Evolutionary conservation across 2,113 vertebrate genomes (phyloP).

Genomic region (Alethe diademata): DNA sequence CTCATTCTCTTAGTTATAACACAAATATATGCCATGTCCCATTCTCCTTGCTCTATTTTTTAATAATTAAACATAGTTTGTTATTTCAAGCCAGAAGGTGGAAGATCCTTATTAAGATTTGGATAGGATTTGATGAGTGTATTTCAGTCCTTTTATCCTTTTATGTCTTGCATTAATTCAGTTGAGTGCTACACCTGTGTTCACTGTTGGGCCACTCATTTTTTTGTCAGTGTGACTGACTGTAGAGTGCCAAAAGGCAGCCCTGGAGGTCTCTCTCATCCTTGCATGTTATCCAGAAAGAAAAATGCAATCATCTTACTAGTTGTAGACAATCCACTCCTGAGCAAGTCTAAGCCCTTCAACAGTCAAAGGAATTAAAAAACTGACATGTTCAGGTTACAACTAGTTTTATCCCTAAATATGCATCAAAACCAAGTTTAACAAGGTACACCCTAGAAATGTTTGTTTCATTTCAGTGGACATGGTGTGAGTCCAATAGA

Average conservation of each 20-base stretch:
- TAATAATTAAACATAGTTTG: neutral
- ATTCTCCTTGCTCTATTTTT: neutral
- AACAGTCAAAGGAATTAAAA: neutral
- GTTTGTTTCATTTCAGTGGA: neutral
- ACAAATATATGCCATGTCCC: neutral
- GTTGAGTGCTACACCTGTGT: neutral
- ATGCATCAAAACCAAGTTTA: neutral
- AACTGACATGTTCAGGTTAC: neutral
- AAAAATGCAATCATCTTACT: neutral
- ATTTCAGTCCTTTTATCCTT: neutral
- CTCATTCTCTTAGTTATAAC: neutral
- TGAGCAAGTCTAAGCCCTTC: neutral
- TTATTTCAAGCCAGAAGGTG: neutral
- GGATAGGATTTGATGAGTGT: neutral
- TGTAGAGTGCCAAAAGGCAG: neutral
- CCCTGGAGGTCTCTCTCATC: neutral
- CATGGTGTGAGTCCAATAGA: fast-evolving
- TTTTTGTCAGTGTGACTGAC: neutral
- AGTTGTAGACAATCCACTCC: neutral
- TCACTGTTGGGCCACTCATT: neutral
- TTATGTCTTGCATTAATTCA: neutral
- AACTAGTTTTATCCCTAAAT: neutral
- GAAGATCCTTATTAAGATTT: neutral
- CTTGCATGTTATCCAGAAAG: neutral
- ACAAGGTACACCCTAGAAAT: neutral